Conservation (phyloP, 2,797 vertebrate genomes). For the Leptatherina wallacei region DNA sequence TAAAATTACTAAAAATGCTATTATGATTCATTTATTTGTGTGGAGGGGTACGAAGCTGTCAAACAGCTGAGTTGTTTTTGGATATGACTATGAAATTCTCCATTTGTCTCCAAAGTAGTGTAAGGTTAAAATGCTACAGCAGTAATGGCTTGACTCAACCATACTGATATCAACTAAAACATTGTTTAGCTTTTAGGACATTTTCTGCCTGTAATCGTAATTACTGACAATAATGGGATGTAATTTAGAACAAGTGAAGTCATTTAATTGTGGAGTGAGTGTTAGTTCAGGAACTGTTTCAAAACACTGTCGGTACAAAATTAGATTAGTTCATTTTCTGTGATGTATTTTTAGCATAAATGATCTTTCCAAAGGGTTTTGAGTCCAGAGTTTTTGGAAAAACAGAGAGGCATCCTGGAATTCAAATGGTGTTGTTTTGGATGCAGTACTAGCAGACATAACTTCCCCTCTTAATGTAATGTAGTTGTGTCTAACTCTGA, state of each 20-base stretch:
- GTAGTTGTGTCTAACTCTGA: constrained; percentile 50
- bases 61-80: constrained; percentile 56
- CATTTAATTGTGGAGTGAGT: constrained; percentile 26
- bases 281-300: constrained; percentile 7
- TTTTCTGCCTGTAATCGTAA: constrained; percentile 47
- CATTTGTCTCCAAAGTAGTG: constrained; percentile 47
- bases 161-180: constrained; percentile 33
- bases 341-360: constrained; percentile 53
- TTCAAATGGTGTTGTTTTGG: constrained; percentile 50
- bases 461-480: constrained; percentile 47
- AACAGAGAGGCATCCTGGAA: constrained; percentile 60
- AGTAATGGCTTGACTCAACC: constrained; percentile 45
- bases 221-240: constrained; percentile 30
- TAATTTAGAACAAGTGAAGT: constrained; percentile 9
- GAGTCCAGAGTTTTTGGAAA: constrained; percentile 43
- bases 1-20: constrained; percentile 8
- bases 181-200: constrained; percentile 43
- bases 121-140: constrained; percentile 37
- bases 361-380: constrained; percentile 48
- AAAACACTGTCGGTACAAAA: constrained; percentile 6
- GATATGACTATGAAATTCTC: constrained; percentile 45
- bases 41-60: constrained; percentile 27
- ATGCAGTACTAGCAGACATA: constrained; percentile 34
- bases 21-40: constrained; percentile 19
- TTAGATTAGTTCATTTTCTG: constrained; percentile 30